A percentile compares a stretch with the other conserved stretches of the same genome.
phyloP scores from a whole-genome alignment of 2,888 invertebrate species.

The Ectobius pallidus region DNA sequence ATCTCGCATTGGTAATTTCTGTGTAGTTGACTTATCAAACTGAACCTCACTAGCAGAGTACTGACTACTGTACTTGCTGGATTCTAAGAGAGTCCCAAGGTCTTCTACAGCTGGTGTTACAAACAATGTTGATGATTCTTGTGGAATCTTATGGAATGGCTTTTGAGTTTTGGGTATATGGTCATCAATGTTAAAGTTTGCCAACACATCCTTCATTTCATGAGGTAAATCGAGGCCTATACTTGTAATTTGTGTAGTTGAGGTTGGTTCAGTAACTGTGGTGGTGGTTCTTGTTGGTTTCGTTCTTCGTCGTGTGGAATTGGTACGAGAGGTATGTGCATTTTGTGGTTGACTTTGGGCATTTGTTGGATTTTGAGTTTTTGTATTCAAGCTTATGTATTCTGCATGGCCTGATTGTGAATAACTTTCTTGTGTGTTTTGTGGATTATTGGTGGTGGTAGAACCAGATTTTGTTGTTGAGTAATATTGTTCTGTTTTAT shows the following conservation, averaged over 20 bases:
- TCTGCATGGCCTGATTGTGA: neutral
- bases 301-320: neutral
- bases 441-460: neutral
- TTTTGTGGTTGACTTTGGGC: no score
- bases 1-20: constrained; percentile 49
- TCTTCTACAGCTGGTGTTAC: neutral
- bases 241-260: neutral
- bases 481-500: neutral
- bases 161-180: neutral
- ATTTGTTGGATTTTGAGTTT: no score
- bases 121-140: neutral
- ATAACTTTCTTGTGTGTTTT: neutral
- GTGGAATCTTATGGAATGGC: neutral
- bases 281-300: neutral
- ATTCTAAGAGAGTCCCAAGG: neutral
- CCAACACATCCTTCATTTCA: constrained; percentile 22
- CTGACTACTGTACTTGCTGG: neutral
- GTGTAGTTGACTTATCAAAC: constrained; percentile 41
- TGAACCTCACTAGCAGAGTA: neutral
- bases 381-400: neutral
- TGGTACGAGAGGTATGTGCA: neutral
- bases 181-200: constrained; percentile 8
- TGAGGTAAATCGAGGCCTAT: constrained; percentile 14
- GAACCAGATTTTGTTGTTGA: neutral
- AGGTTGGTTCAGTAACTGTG: neutral